phyloP scores from a whole-genome alignment of 1,140 invertebrate genomes.

The Calephelis virginiensis region DNA sequence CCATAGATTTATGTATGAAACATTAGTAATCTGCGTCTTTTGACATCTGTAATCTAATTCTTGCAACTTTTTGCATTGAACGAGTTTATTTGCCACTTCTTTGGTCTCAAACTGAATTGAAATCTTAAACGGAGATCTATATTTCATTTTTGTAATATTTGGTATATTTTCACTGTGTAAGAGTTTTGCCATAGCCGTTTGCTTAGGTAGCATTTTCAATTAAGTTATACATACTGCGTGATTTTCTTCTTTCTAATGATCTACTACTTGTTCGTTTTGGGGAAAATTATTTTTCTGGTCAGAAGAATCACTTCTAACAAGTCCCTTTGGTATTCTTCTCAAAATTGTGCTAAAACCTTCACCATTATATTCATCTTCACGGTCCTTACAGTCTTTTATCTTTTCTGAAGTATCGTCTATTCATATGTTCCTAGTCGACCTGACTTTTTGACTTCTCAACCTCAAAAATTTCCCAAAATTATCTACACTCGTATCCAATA shows the following conservation, averaged over 20 bases:
- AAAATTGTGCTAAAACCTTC: background rate
- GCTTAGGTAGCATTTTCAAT: background rate
- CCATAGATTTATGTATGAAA: no score
- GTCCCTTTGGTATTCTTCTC: background rate
- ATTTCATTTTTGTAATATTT: background rate
- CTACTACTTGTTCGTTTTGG: background rate
- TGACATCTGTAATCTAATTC: constrained; percentile 2
- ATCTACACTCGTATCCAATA: background rate
- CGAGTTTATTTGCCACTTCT: background rate
- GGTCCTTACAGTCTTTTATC: background rate
- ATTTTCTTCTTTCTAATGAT: background rate
- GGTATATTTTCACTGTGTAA: background rate
- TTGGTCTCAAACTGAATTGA: background rate
- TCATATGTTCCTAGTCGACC: background rate
- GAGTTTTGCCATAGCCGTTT: constrained; percentile 12
- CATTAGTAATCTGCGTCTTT: background rate
- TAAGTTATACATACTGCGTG: background rate
- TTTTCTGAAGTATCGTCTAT: background rate
- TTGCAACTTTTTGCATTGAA: background rate
- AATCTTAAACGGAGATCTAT: background rate
- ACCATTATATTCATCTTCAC: background rate
- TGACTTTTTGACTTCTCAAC: background rate
- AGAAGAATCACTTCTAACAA: background rate
- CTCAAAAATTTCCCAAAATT: background rate
- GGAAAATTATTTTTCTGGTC: background rate